Evolutionary conservation across 2,888 invertebrate genomes (phyloP), one percentile per base, ranked within the genome.

Genomic region (Cecidostiba fungosa): DNA sequence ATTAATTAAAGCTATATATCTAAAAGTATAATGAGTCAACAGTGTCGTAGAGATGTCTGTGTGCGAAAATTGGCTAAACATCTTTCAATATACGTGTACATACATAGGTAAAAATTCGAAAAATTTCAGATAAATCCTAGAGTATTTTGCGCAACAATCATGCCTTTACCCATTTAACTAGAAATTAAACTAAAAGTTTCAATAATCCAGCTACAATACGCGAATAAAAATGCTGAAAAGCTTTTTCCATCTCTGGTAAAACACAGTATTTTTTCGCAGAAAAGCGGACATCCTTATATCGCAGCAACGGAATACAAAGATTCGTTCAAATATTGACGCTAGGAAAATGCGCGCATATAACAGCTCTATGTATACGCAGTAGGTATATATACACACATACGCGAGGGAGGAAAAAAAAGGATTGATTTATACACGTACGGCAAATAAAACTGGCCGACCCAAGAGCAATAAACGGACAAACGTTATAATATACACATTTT

Each of bases 361-460:
- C 47, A 16, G 19, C 19, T 23, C 19, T 39, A 5, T 62, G 26
- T 62, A 6, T 12, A 50, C 32, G 66, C 59, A 70, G n/a, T 78
- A 26, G 8, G 14, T 29, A 69, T 12, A 69, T 12, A n/a, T 23
- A 14, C 32, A 43, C 50, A 26, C 19, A 4, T 14, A 59, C 0
- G 1, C n/a, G 5, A 6, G 19, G 43, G 19, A 23, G 16, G 59
- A 2, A 10, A 12, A 29, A 26, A 16, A 79, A 66, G 59, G 43
- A 32, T 74, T 59, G 59, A 32, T 62, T 81, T 62, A 43, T 32
- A 73, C 62, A 74, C 74, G 81, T 62, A 74, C 62, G 62, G 26
- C 62, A 74, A 81, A 81, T 36, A 32, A 54, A 72, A 54, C 19
- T 3, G 43, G 26, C n/a, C 16, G 26, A 39, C 6, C 19, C 29